Evolutionary conservation across 1,140 invertebrate species (phyloP).

Genomic region (Steinernema khuongi): DNA sequence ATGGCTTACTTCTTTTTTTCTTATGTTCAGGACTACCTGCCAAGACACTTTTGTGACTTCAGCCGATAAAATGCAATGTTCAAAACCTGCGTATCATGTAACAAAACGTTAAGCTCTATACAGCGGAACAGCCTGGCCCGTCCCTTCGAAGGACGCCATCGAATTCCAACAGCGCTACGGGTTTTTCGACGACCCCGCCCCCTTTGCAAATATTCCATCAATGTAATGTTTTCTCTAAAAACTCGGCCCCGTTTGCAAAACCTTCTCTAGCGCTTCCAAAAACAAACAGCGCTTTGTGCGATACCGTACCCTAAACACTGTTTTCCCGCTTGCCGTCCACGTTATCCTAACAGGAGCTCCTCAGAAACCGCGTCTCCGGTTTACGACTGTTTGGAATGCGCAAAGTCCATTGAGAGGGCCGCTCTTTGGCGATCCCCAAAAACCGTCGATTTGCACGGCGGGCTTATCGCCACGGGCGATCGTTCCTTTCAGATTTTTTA

Average conservation of each 20-base stretch:
- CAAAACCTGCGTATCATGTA: no score
- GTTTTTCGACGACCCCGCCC: background rate
- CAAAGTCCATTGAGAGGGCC: slow-evolving; percentile 2
- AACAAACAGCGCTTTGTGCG: background rate
- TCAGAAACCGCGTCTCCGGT: background rate
- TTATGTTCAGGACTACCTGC: no score
- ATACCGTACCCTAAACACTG: background rate
- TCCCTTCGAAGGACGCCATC: background rate
- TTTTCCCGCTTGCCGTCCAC: background rate
- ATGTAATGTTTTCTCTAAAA: background rate
- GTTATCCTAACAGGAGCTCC: background rate
- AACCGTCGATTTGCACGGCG: background rate
- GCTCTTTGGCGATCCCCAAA: background rate
- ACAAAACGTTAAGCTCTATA: background rate
- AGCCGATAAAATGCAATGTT: no score
- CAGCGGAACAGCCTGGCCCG: background rate
- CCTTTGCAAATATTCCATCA: background rate
- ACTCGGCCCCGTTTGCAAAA: background rate
- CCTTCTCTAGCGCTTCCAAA: background rate
- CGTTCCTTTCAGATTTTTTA: slow-evolving; percentile 1
- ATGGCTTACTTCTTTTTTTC: no score
- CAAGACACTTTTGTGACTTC: no score
- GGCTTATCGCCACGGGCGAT: slow-evolving; percentile 13
- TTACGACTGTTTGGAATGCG: slow-evolving; percentile 16
- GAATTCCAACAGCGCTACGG: background rate